A percentile compares a stretch with the other conserved stretches of the same genome.
These are phyloP conservation scores for Pterostichus madidus DNA, from an alignment of 2,888 invertebrate genomes.

Conservation along the genomic window DNA sequence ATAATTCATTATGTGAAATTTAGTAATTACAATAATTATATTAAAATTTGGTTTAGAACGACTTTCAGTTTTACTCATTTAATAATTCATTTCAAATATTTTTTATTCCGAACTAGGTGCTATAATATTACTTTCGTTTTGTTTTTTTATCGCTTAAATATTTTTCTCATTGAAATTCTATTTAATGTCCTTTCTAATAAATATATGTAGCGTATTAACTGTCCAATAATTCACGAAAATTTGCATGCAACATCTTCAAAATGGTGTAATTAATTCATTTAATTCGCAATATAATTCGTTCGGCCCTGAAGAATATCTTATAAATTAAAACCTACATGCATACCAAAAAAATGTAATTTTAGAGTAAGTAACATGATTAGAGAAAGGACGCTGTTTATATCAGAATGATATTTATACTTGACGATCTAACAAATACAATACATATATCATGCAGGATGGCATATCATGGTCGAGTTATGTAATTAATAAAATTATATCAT, in stretches of 20 bases:
- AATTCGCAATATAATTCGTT: conserved; percentile 10
- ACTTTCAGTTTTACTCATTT: too few species aligned
- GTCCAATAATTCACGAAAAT: not conserved
- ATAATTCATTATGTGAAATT: conserved; percentile 20
- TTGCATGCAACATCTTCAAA: conserved; percentile 8
- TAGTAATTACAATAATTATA: not conserved
- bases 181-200: conserved; percentile 24
- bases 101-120: too few species aligned
- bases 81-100: too few species aligned
- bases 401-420: conserved; percentile 12
- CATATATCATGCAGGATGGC: conserved; percentile 8
- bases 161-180: not conserved
- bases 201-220: not conserved
- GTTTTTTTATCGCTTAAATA: not conserved
- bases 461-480: conserved; percentile 26
- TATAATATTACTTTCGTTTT: too few species aligned
- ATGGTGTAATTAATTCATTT: conserved; percentile 3
- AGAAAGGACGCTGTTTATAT: not conserved
- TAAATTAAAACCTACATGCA: conserved; percentile 21
- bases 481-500: conserved; percentile 23
- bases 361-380: conserved; percentile 19
- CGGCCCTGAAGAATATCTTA: conserved; percentile 6
- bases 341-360: conserved; percentile 18
- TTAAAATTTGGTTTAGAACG: too few species aligned
- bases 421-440: not conserved